These are phyloP conservation scores for Arnoldichthys spilopterus DNA, from an alignment of 2,797 vertebrate species.

Conservation along the genomic window DNA sequence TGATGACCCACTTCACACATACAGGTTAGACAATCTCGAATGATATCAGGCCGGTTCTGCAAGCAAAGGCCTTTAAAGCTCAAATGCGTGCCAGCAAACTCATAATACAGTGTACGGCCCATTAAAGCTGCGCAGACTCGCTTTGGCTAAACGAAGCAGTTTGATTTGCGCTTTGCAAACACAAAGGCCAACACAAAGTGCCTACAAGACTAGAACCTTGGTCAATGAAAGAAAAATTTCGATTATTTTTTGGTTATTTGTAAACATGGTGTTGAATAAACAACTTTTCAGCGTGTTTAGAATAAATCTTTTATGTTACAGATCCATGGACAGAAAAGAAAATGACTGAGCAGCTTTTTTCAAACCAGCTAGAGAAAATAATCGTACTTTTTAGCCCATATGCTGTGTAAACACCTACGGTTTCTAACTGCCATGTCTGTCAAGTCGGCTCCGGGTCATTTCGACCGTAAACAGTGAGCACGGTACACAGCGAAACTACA, in stretches of 20 bases:
- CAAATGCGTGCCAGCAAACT: conserved; percentile 32
- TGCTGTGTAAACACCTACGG: no score
- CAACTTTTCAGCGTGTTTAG: no score
- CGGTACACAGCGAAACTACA: no score
- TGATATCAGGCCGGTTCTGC: conserved; percentile 8
- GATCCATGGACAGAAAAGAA: no score
- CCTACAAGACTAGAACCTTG: not conserved
- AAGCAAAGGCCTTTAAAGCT: conserved; percentile 12
- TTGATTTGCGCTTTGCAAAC: not conserved
- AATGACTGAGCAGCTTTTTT: not conserved
- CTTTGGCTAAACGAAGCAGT: not conserved
- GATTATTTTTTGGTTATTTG: no score
- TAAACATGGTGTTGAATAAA: no score
- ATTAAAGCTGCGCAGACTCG: conserved; percentile 5
- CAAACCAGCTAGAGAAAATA: not conserved
- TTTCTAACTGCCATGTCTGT: no score
- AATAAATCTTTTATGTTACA: no score
- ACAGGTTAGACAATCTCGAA: conserved; percentile 31
- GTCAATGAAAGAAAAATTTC: not conserved
- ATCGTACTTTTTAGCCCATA: not conserved
- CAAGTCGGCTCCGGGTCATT: no score
- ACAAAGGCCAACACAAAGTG: not conserved
- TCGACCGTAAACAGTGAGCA: no score
- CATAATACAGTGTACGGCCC: not conserved
- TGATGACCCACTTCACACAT: conserved; percentile 42